Percentiles rank a stretch among this genome's conserved stretches.
Evolutionary conservation across 1,140 invertebrate species (phyloP).

Genomic region (Phymastichus coffea): DNA sequence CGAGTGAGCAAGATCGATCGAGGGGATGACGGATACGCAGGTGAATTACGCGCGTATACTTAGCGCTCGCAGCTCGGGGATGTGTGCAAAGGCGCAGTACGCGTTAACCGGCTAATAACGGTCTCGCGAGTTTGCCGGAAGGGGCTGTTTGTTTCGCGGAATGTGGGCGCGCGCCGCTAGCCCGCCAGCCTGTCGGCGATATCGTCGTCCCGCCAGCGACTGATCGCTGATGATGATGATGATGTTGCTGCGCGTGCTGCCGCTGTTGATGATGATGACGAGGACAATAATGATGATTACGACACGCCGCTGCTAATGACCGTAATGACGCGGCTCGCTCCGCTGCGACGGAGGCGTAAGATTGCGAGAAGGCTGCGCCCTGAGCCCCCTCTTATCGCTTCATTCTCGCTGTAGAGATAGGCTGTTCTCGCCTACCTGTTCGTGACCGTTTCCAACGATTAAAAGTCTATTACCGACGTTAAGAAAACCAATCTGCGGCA

Average conservation of each 20-base stretch:
- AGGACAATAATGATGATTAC: slow-evolving; percentile 21
- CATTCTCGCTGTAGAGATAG: slow-evolving; percentile 25
- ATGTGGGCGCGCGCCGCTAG: slow-evolving; percentile 10
- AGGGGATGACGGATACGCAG: not conserved
- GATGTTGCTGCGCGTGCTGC: too few species aligned
- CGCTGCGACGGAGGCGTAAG: too few species aligned
- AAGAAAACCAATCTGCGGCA: slow-evolving; percentile 25
- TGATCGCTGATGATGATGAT: too few species aligned
- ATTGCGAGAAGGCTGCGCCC: not conserved
- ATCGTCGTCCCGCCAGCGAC: too few species aligned
- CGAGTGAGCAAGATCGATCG: too few species aligned
- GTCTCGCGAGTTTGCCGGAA: slow-evolving; percentile 17
- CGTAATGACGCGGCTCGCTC: slow-evolving; percentile 16
- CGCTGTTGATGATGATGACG: slow-evolving; percentile 9
- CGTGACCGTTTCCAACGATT: slow-evolving; percentile 31
- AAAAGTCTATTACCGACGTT: slow-evolving; percentile 39
- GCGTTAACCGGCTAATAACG: slow-evolving; percentile 9
- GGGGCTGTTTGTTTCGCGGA: slow-evolving; percentile 17
- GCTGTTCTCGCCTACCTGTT: not conserved
- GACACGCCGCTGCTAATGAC: slow-evolving; percentile 20
- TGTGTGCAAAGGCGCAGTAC: not conserved
- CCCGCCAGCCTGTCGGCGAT: too few species aligned
- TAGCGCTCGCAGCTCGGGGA: not conserved
- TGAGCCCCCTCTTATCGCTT: slow-evolving; percentile 39
- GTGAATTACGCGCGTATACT: not conserved